Evolutionary conservation across 2,113 vertebrate genomes (phyloP), one percentile per base, ranked within the genome.

Genomic region (Zosterops hypoxanthus): DNA sequence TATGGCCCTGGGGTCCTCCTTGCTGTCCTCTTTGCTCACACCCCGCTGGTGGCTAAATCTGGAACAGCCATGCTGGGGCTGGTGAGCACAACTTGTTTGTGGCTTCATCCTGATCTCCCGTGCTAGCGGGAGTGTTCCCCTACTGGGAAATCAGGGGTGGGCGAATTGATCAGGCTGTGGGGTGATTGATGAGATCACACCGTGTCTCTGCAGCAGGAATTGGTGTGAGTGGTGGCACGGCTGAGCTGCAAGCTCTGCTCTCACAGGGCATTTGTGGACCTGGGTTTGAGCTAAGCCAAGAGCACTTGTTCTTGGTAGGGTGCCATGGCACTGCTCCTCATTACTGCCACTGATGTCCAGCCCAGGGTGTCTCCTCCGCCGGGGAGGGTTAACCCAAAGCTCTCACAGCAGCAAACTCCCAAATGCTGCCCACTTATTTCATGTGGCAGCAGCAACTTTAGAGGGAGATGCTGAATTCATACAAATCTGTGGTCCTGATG

Each of bases 171-270:
- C 4, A 11, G 73, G 73, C 70, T 3, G 11, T 49, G 75, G 78
- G 78, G 64, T 85, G 78, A 94, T 72, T 68, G 94, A 96, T 90
- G 56, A 56, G 70, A 39, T 87, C 0, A 2, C 5, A 0, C 31
- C 19, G 69, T 9, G 9, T 71, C 84, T 91, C 70, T 72, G 90
- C 69, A 64, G 69, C 61, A 89, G 90, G 90, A 91, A 52, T 4
- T 3, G 21, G 36, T 84, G 80, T 29, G 72, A 91, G 76, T 0
- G 0, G 81, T 0, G 0, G 82, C 65, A 36, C 5, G 4, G 91
- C 61, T 60, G 46, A 81, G 84, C 83, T 0, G 0, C 44, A 14
- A 80, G 63, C 77, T 88, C 61, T 73, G 82, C 79, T 65, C 3
- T 82, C 8, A 0, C 50, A 47, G 76, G 63, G 66, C 12, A 70